Evolutionary conservation across 1,140 invertebrate genomes (phyloP).

Genomic region (Xylocopa sonorina): DNA sequence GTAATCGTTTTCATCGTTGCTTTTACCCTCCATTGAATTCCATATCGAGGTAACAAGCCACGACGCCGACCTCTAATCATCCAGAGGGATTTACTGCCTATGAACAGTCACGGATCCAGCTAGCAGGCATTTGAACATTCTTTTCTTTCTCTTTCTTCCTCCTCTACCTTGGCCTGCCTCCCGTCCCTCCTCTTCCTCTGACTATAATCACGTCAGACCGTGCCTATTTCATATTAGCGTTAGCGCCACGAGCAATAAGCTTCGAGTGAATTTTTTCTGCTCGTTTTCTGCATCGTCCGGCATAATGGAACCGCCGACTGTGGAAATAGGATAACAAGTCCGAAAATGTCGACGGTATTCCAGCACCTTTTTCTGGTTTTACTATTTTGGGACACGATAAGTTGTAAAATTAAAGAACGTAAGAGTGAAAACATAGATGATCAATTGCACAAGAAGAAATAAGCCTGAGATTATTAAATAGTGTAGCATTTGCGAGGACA

Average conservation of each 20-base stretch:
- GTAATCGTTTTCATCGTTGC: constrained; percentile 55
- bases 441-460: too few relatives aligned
- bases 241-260: background rate
- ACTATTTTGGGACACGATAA: too few relatives aligned
- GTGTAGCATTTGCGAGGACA: too few relatives aligned
- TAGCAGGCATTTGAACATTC: constrained; percentile 33
- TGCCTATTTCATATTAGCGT: constrained; percentile 45
- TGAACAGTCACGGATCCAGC: constrained; percentile 33
- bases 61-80: constrained; percentile 63
- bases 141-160: background rate
- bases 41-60: constrained; percentile 61
- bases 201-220: constrained; percentile 40
- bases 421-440: too few relatives aligned
- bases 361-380: too few relatives aligned
- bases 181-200: constrained; percentile 7
- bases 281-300: too few relatives aligned
- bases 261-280: background rate
- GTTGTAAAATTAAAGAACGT: too few relatives aligned
- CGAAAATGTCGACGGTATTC: too few relatives aligned
- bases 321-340: too few relatives aligned
- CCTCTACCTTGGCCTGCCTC: too few relatives aligned
- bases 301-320: too few relatives aligned
- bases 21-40: constrained; percentile 60
- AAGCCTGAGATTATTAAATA: too few relatives aligned
- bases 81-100: constrained; percentile 59